Conservation (phyloP, 2,888 invertebrate species). For the Drosophila acutilabella region DNA sequence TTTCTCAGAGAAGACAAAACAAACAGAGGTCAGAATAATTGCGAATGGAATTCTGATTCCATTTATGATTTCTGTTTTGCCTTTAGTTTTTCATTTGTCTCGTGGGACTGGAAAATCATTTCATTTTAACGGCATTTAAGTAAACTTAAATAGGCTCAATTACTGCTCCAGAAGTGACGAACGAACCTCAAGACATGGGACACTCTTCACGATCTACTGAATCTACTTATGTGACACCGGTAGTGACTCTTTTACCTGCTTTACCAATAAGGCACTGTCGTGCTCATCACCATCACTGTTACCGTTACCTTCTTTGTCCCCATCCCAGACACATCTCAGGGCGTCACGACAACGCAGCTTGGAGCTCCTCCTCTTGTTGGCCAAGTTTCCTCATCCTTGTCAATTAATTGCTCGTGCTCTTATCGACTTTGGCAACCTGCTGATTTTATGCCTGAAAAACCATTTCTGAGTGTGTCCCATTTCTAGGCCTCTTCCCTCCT, state of each 20-base stretch:
- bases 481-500: conserved; percentile 1
- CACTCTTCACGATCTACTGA: conserved; percentile 63
- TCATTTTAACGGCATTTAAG: conserved; percentile 62
- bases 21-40: conserved; percentile 56
- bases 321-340: conserved; percentile 28
- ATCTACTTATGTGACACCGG: conserved; percentile 28
- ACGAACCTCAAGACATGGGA: conserved; percentile 53
- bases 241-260: conserved; percentile 33
- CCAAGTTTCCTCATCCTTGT: conserved; percentile 37
- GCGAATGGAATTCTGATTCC: conserved; percentile 64
- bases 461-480: conserved; percentile 35
- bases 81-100: conserved; percentile 40
- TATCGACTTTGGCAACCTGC: conserved; percentile 53
- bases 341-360: conserved; percentile 53
- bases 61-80: conserved; percentile 54
- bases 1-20: conserved; percentile 55
- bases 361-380: conserved; percentile 13
- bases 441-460: conserved; percentile 41
- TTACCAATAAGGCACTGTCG: conserved; percentile 68
- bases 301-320: conserved; percentile 26
- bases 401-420: conserved; percentile 65
- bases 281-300: conserved; percentile 57
- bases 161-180: conserved; percentile 53
- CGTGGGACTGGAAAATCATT: conserved; percentile 49
- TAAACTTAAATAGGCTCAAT: conserved; percentile 8